phyloP scores from a whole-genome alignment of 2,113 vertebrate species.

The Poicephalus meyeri region DNA sequence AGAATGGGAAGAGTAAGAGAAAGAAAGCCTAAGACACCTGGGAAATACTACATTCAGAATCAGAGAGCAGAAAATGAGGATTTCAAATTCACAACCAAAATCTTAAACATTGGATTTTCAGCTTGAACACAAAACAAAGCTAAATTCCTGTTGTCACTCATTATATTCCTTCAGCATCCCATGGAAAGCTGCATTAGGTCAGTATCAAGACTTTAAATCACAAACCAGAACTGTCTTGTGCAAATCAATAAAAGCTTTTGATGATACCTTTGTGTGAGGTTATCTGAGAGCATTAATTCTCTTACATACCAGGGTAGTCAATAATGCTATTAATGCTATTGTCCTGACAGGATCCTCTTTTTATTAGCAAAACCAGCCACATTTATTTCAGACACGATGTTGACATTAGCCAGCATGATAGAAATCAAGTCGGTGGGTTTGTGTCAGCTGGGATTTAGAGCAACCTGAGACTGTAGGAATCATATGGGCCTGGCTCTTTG shows the following conservation, averaged over 20 bases:
- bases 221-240: constrained; percentile 11
- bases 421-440: neutral
- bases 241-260: constrained; percentile 55
- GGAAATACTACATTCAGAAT: neutral
- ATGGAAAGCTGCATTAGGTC: neutral
- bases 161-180: neutral
- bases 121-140: constrained; percentile 1
- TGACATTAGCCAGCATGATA: neutral
- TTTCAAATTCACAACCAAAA: neutral
- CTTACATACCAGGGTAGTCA: neutral
- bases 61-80: neutral
- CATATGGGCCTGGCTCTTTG: neutral
- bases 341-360: constrained; percentile 15
- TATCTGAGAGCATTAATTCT: constrained; percentile 38
- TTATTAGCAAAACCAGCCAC: constrained; percentile 30
- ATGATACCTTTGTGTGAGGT: neutral
- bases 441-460: neutral
- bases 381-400: constrained; percentile 26
- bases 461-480: neutral
- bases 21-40: neutral
- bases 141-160: neutral
- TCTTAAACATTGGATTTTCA: neutral
- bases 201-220: constrained; percentile 2
- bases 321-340: constrained; percentile 6
- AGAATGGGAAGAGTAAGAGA: neutral